These are phyloP conservation scores for Erinaceus europaeus DNA, from an alignment of 2,113 vertebrate species.

Conservation along the genomic window DNA sequence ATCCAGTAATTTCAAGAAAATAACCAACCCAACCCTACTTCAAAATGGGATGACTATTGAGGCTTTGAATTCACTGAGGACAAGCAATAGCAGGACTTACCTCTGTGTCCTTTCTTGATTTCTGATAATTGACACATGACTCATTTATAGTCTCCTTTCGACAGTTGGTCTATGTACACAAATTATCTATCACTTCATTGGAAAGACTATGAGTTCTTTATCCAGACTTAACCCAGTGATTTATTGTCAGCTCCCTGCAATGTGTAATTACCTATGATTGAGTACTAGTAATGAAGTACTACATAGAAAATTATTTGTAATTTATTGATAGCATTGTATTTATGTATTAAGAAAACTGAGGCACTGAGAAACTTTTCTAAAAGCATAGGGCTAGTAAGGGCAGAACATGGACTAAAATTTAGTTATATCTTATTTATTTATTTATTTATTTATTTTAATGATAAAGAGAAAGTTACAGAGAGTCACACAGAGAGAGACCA, in stretches of 20 bases:
- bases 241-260: background rate
- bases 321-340: background rate
- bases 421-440: too few species aligned
- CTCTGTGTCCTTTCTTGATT: background rate
- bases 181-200: background rate
- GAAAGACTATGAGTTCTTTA: constrained; percentile 20
- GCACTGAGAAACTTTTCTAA: background rate
- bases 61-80: background rate
- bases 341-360: constrained; percentile 4
- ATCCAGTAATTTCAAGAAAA: background rate
- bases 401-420: background rate
- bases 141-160: constrained; percentile 9
- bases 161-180: background rate
- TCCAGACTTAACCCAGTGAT: background rate
- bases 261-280: background rate
- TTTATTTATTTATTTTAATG: too few species aligned
- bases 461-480: too few species aligned
- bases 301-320: background rate
- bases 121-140: background rate
- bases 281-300: background rate
- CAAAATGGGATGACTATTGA: background rate
- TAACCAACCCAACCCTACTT: background rate
- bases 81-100: background rate
- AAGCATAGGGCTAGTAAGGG: background rate
- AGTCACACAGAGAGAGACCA: too few species aligned